Conservation (phyloP, 2,888 invertebrate species). For the Thecophora atra region DNA sequence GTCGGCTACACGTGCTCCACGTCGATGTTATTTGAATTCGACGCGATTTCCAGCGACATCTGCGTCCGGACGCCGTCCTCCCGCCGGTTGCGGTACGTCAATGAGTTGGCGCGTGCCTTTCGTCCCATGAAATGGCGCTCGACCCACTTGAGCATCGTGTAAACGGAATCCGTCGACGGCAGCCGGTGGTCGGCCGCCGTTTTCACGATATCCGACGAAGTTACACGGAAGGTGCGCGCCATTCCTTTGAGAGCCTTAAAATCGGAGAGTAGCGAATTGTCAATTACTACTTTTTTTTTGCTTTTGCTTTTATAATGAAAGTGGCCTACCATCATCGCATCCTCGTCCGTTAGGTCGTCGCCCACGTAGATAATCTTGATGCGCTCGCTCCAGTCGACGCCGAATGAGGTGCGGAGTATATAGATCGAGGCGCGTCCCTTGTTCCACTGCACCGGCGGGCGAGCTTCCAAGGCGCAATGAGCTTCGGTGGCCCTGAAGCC, state of each 20-base stretch:
- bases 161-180: slow-evolving; percentile 88
- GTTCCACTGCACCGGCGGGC: slow-evolving; percentile 91
- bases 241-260: slow-evolving; percentile 86
- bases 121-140: slow-evolving; percentile 84
- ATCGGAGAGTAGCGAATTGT: no score
- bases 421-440: slow-evolving; percentile 90
- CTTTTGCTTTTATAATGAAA: no score
- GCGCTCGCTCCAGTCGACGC: slow-evolving; percentile 90
- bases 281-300: no score
- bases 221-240: slow-evolving; percentile 91
- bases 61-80: slow-evolving; percentile 81
- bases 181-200: slow-evolving; percentile 88
- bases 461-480: slow-evolving; percentile 89
- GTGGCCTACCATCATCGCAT: slow-evolving; percentile 88
- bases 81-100: slow-evolving; percentile 72
- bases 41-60: slow-evolving; percentile 73
- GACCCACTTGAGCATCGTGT: slow-evolving; percentile 90
- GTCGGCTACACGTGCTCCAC: slow-evolving; percentile 53
- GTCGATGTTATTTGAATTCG: slow-evolving; percentile 59
- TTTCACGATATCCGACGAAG: slow-evolving; percentile 83
- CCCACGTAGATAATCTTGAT: slow-evolving; percentile 90
- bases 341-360: slow-evolving; percentile 89
- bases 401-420: slow-evolving; percentile 88
- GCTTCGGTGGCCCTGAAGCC: slow-evolving; percentile 84
- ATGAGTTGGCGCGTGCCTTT: slow-evolving; percentile 77